A percentile compares a stretch with the other conserved stretches of the same genome.
Evolutionary conservation across 2,888 invertebrate genomes (phyloP).

Genomic region (Drosophila maculinotata): DNA sequence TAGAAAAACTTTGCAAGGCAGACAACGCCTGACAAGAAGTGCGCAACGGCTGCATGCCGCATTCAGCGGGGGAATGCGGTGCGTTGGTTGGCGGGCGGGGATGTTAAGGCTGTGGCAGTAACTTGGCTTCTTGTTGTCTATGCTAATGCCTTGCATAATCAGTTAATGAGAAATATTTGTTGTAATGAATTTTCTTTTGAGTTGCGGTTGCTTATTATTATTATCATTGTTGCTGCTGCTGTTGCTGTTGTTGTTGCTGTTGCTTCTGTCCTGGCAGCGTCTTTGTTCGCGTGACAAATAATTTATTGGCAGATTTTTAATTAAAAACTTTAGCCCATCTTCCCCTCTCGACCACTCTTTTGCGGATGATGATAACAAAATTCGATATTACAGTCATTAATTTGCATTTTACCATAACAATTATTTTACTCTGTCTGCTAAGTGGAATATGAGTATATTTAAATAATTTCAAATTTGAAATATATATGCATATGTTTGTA

Average conservation of each 20-base stretch:
- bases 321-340: constrained; percentile 60
- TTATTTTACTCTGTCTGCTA: not conserved
- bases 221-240: constrained; percentile 46
- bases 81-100: not conserved
- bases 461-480: no score
- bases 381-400: constrained; percentile 61
- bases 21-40: constrained; percentile 67
- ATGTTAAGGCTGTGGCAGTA: constrained; percentile 40
- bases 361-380: constrained; percentile 31
- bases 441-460: not conserved
- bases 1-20: constrained; percentile 73
- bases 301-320: constrained; percentile 79
- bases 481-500: no score
- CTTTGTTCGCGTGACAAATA: constrained; percentile 68
- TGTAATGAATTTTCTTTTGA: constrained; percentile 76
- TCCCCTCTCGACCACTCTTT: not conserved
- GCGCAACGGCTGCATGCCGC: constrained; percentile 34
- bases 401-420: constrained; percentile 32
- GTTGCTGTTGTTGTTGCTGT: constrained; percentile 7
- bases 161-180: constrained; percentile 80
- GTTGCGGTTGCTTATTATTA: constrained; percentile 41
- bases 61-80: not conserved
- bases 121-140: constrained; percentile 62
- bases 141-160: constrained; percentile 76
- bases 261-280: constrained; percentile 31